A percentile compares a stretch with the other conserved stretches of the same genome.
Conservation (phyloP, 2,113 vertebrate genomes). For the Tor tambroides region DNA sequence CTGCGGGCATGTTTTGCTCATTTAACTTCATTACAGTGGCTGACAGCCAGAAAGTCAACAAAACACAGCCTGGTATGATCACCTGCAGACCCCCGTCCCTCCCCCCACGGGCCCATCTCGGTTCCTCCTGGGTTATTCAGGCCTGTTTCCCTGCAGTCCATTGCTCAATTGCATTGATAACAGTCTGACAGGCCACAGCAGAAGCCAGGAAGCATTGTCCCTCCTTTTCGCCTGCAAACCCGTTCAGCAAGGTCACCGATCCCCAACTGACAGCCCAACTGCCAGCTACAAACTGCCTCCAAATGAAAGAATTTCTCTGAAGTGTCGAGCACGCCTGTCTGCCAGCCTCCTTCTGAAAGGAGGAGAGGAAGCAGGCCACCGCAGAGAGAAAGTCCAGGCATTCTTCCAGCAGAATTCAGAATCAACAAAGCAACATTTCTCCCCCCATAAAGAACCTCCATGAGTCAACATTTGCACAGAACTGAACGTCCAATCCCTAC, state of each 20-base stretch:
- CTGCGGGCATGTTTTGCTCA: conserved; percentile 63
- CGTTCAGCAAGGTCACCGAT: conserved; percentile 63
- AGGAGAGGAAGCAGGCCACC: conserved; percentile 47
- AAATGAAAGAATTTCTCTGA: conserved; percentile 55
- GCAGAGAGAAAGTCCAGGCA: conserved; percentile 43
- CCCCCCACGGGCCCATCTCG: conserved; percentile 41
- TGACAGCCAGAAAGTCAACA: conserved; percentile 69
- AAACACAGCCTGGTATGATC: conserved; percentile 63
- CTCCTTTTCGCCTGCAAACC: conserved; percentile 27
- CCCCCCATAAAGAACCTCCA: conserved; percentile 32
- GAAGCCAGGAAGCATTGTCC: conserved; percentile 61
- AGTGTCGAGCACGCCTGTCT: conserved; percentile 36
- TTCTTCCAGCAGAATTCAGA: conserved; percentile 58
- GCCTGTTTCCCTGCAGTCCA: conserved; percentile 61
- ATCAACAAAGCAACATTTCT: conserved; percentile 68
- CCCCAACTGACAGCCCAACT: conserved; percentile 54
- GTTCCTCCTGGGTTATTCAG: conserved; percentile 61
- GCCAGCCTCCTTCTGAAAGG: conserved; percentile 50
- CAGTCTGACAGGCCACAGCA: conserved; percentile 69
- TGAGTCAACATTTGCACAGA: conserved; percentile 50
- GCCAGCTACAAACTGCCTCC: conserved; percentile 56
- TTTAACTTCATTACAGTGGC: conserved; percentile 76
- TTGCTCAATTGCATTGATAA: conserved; percentile 71
- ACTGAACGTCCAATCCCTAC: conserved; percentile 41
- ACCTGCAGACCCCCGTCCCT: conserved; percentile 59